Conservation (phyloP, 2,888 invertebrate genomes). For the Chaitophorus viminalis region DNA sequence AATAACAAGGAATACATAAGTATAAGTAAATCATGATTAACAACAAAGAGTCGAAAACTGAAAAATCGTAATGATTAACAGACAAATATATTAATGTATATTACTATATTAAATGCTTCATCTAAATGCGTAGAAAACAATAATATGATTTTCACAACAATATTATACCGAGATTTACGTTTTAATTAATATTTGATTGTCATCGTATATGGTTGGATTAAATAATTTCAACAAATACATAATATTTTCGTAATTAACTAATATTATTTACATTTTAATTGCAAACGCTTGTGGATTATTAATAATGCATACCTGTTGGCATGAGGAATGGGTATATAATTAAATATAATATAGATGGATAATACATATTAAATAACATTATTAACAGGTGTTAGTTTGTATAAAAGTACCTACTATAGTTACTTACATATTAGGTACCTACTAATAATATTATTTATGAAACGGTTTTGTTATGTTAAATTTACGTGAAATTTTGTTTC, state of each 20-base stretch:
- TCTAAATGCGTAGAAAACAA: neutral
- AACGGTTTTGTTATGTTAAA: no score
- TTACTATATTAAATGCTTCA: neutral
- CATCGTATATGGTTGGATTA: conserved; percentile 17
- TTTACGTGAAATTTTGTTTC: no score
- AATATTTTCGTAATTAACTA: neutral
- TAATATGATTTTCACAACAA: neutral
- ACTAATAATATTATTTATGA: no score
- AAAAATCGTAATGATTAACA: neutral
- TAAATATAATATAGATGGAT: no score
- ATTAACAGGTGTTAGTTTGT: no score
- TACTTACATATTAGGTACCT: no score
- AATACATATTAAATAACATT: no score
- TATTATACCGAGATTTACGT: neutral
- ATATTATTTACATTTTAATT: neutral
- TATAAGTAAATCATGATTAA: neutral
- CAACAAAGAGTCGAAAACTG: neutral
- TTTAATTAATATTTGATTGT: conserved; percentile 43
- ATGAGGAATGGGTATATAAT: no score
- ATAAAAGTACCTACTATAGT: no score
- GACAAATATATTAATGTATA: neutral
- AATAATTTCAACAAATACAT: neutral
- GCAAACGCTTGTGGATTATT: neutral
- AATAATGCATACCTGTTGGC: no score
- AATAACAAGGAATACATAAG: neutral